Base-by-base conservation (phyloP, 2,888 invertebrate species). In the Eristalis pertinax region DNA sequence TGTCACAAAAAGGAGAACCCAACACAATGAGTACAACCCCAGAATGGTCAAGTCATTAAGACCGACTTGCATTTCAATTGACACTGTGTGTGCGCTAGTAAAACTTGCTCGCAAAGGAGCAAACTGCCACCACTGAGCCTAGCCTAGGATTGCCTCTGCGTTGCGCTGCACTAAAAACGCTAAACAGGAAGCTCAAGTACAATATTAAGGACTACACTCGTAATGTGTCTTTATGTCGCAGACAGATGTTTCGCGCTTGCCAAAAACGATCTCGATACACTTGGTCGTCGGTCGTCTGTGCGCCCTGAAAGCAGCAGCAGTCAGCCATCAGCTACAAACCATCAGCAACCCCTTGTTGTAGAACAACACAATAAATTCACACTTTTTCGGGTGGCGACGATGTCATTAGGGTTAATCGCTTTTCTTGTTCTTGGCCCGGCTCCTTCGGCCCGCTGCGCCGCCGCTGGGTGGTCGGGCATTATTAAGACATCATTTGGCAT, bases 371-470 rank as follows among this genome's bases (percentile, higher is more conserved):
- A 84, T 84, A 87, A 83, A 87, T 87, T 84, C 68, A 83, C 87
- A 76, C 78, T 78, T 84, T 79, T 58, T 56, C 50, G 69, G n/a
- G 78, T 78, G 78, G 50, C 74, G 74, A 68, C 73, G 70, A 75
- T 83, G 83, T 86, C 86, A 86, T 86, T 86, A 86, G 86, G 86
- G 86, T 83, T 86, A 86, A 86, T 86, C 86, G 86, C 35, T 86
- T 86, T 86, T 83, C 83, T 83, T 86, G 83, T 83, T 79, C 78
- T 75, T 75, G 32, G 41, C 19, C 38, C 32, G 75, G 58, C 24
- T 8, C 50, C 50, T 19, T 50, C 19, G 50, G 19, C 50, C 50
- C 50, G 19, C 50, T 7, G n/a, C 50, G 29, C 58, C 35, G 58
- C 0, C 32, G 11, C 22, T 50, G 7, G n/a, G 50, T 19, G 50